These are phyloP conservation scores for Microcebus griseorufus DNA, from an alignment of 2,113 vertebrate species.

Conservation along the genomic window DNA sequence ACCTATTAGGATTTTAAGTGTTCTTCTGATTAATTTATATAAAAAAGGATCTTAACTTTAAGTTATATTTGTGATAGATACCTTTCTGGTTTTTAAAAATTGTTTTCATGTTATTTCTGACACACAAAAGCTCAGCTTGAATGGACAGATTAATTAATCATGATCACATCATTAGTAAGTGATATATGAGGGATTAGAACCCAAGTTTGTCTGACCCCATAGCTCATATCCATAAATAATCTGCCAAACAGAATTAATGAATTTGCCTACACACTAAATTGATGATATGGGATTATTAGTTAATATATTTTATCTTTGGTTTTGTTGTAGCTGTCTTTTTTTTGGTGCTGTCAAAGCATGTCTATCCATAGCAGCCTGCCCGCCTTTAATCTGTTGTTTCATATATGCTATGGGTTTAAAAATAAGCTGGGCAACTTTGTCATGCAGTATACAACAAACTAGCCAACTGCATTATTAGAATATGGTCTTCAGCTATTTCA, in stretches of 20 bases:
- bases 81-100: neutral
- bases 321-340: neutral
- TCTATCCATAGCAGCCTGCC: neutral
- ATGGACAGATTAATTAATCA: neutral
- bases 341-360: neutral
- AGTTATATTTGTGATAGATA: neutral
- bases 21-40: neutral
- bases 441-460: constrained; percentile 34
- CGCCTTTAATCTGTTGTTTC: neutral
- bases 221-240: neutral
- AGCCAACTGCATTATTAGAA: neutral
- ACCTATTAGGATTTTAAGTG: neutral
- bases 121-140: neutral
- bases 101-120: constrained; percentile 30
- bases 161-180: neutral
- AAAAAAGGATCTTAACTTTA: neutral
- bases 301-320: neutral
- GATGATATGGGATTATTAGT: neutral
- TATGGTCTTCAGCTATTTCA: neutral
- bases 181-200: neutral
- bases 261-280: neutral
- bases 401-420: neutral
- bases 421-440: neutral
- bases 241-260: neutral
- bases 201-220: neutral